Conservation (phyloP, 2,113 vertebrate genomes). For the Steatornis caripensis region DNA sequence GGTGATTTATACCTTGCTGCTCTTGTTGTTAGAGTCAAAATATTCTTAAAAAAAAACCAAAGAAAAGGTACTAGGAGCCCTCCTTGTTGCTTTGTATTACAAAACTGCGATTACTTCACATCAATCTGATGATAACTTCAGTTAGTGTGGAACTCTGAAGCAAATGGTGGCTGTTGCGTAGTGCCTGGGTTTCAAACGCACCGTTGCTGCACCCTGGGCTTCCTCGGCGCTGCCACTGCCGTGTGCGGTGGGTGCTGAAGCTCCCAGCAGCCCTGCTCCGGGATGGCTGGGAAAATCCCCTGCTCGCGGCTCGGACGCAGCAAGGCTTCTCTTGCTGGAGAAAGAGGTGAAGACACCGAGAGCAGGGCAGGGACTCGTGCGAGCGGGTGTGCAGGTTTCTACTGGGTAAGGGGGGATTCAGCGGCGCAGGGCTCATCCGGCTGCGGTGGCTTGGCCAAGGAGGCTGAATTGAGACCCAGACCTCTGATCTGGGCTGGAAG, state of each 20-base stretch:
- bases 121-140: neutral
- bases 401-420: neutral
- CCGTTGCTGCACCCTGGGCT: neutral
- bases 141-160: neutral
- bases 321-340: neutral
- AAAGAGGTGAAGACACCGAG: accelerated
- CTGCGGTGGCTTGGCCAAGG: neutral
- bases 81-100: neutral
- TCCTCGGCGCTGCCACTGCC: accelerated
- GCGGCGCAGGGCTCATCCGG: accelerated
- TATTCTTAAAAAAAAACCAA: neutral
- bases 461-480: neutral
- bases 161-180: accelerated
- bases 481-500: neutral
- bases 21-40: neutral
- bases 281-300: neutral
- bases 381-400: neutral
- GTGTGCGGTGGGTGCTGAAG: neutral
- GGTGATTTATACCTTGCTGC: neutral
- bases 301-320: accelerated
- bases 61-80: neutral
- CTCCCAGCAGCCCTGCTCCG: neutral
- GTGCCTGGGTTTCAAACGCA: neutral
- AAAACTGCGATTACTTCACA: neutral
- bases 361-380: neutral